phyloP scores from a whole-genome alignment of 1,140 invertebrate genomes.

The Hestina assimilis region DNA sequence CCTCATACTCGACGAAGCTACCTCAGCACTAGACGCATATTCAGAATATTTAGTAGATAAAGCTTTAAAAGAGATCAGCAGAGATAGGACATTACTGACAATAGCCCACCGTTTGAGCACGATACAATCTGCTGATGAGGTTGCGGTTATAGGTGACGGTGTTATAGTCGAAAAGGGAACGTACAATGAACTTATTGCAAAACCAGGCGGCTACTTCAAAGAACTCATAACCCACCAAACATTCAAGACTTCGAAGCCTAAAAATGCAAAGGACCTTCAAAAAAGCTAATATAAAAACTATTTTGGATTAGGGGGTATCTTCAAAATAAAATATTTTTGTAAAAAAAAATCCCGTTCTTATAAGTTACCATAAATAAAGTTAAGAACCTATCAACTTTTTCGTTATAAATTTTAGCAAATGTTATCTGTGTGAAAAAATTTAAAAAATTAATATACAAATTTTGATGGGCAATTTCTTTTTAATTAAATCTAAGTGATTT shows the following conservation, averaged over 20 bases:
- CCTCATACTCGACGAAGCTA: constrained; percentile 92
- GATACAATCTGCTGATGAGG: constrained; percentile 93
- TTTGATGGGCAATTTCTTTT: no score
- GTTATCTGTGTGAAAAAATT: no score
- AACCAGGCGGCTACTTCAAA: constrained; percentile 58
- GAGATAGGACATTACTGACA: constrained; percentile 90
- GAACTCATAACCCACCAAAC: constrained; percentile 65
- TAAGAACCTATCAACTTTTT: no score
- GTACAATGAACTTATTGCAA: constrained; percentile 79
- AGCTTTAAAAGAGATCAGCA: constrained; percentile 89
- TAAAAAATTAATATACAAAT: no score
- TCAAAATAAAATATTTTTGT: not conserved
- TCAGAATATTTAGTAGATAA: constrained; percentile 93
- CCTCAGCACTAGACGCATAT: constrained; percentile 94
- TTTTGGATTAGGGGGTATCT: no score
- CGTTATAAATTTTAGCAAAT: no score
- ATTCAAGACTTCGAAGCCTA: constrained; percentile 37
- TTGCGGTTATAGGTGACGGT: constrained; percentile 93
- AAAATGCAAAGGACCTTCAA: constrained; percentile 41
- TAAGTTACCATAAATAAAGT: no score
- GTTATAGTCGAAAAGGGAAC: constrained; percentile 89
- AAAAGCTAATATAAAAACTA: constrained; percentile 28
- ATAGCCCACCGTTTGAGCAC: constrained; percentile 96
- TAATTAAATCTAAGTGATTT: not conserved
- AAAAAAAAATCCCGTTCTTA: no score